These are phyloP conservation scores for Bradypodion pumilum DNA, from an alignment of 2,797 vertebrate genomes.

Conservation along the genomic window DNA sequence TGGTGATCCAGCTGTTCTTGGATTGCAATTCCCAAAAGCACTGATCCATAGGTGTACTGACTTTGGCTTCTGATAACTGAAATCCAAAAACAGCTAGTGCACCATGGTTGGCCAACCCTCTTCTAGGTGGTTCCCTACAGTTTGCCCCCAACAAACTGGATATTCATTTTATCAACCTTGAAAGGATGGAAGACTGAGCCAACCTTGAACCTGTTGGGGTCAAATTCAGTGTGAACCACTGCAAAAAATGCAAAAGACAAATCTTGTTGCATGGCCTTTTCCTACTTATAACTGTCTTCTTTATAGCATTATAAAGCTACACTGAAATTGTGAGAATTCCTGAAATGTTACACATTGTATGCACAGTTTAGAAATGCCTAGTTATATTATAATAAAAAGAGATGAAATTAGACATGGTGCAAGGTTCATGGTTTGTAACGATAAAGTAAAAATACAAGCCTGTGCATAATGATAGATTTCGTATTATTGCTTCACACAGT, in stretches of 20 bases:
- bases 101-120: too few species aligned
- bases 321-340: not conserved
- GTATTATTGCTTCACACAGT: conserved; percentile 24
- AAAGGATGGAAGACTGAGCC: too few species aligned
- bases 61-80: too few species aligned
- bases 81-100: too few species aligned
- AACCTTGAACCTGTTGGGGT: too few species aligned
- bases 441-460: conserved; percentile 29
- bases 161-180: too few species aligned
- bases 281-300: not conserved
- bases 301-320: conserved; percentile 6
- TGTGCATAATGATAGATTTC: not conserved
- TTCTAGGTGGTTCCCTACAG: too few species aligned
- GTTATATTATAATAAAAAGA: not conserved
- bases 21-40: too few species aligned
- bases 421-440: conserved; percentile 42
- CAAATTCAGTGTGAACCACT: too few species aligned
- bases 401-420: conserved; percentile 9
- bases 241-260: not conserved
- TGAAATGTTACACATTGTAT: not conserved
- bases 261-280: conserved; percentile 10
- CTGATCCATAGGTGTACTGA: too few species aligned
- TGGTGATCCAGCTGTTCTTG: too few species aligned
- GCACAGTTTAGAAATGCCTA: not conserved
- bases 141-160: too few species aligned